Conservation (phyloP, 2,113 vertebrate species). For the Propithecus coquereli region DNA sequence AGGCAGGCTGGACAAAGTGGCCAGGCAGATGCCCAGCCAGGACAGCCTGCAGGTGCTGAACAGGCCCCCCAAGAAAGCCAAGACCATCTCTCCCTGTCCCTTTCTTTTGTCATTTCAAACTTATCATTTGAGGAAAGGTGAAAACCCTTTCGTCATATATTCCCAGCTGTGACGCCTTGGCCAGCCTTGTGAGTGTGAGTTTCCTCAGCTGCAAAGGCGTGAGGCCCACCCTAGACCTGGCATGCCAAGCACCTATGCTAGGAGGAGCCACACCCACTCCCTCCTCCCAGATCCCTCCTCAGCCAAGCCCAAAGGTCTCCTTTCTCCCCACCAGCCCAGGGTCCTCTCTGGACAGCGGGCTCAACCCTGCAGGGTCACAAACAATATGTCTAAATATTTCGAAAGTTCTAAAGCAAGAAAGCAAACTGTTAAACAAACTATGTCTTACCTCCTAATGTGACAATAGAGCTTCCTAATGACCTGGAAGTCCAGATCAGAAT, state of each 20-base stretch:
- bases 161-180: not conserved
- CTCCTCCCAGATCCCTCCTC: not conserved
- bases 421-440: not conserved
- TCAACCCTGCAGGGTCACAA: not conserved
- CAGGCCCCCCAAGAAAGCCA: no score
- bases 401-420: not conserved
- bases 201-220: not conserved
- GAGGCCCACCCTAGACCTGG: no score
- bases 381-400: not conserved
- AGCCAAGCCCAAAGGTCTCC: fast-evolving
- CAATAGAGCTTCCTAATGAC: not conserved
- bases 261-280: fast-evolving
- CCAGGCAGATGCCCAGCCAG: no score
- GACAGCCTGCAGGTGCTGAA: not conserved
- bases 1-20: not conserved
- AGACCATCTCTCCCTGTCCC: not conserved
- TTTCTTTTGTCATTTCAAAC: not conserved
- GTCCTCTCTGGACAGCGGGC: fast-evolving
- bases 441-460: not conserved
- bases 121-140: not conserved
- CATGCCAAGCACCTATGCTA: no score
- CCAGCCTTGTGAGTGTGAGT: not conserved
- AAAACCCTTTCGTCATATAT: not conserved
- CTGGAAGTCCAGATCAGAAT: not conserved
- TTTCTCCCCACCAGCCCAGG: not conserved